Evolutionary conservation across 1,140 invertebrate genomes (phyloP).

Genomic region (Schmidtea mediterranea): DNA sequence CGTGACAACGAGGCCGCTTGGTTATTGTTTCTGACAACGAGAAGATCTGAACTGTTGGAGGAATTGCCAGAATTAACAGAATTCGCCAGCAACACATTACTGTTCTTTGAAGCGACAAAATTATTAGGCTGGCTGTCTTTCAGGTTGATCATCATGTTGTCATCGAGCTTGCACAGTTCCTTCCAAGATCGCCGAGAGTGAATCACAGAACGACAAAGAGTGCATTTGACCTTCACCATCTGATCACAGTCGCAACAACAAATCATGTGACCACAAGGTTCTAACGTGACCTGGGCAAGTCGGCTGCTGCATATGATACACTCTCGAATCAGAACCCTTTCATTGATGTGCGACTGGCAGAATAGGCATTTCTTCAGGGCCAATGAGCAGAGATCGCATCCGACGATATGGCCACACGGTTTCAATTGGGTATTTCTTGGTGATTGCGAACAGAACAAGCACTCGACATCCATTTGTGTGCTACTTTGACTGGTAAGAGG

Average conservation of each 20-base stretch:
- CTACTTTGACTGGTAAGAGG: not conserved
- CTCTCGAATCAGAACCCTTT: conserved; percentile 48
- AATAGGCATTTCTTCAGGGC: conserved; percentile 79
- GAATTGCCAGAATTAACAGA: conserved; percentile 13
- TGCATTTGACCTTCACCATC: too few relatives aligned
- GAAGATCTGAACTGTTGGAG: not conserved
- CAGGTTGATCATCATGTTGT: too few relatives aligned
- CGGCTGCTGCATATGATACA: conserved; percentile 80
- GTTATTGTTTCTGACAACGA: conserved; percentile 15
- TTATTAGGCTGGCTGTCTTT: too few relatives aligned
- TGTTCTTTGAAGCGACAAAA: not conserved
- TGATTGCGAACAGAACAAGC: conserved; percentile 70
- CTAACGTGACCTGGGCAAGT: conserved; percentile 60
- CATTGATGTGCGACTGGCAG: conserved; percentile 19
- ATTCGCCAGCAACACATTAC: conserved; percentile 37
- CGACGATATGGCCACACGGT: conserved; percentile 69
- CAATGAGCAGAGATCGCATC: conserved; percentile 61
- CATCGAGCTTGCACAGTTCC: too few relatives aligned
- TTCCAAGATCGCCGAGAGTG: too few relatives aligned
- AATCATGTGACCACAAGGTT: conserved; percentile 64
- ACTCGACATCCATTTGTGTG: conserved; percentile 33
- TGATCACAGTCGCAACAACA: conserved; percentile 42
- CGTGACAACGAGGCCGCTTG: conserved; percentile 6
- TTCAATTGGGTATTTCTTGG: conserved; percentile 45
- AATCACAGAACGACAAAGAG: too few relatives aligned